phyloP scores from a whole-genome alignment of 2,113 vertebrate species.

The Gopherus evgoodei region DNA sequence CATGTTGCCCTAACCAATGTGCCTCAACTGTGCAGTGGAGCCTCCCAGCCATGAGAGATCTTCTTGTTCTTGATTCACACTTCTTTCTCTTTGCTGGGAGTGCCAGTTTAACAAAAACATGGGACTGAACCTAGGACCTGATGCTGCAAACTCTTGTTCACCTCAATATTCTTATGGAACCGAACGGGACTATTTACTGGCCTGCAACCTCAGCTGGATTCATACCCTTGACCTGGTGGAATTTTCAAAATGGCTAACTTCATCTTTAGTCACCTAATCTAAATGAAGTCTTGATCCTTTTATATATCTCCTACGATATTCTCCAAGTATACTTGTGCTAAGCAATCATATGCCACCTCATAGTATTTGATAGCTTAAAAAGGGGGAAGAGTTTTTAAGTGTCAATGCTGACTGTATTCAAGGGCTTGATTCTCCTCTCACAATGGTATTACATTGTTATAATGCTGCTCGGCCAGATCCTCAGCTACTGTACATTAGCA shows the following conservation, averaged over 20 bases:
- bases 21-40: not conserved
- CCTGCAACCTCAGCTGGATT: not conserved
- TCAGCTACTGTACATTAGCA: no score
- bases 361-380: not conserved
- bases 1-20: not conserved
- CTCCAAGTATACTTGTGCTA: not conserved
- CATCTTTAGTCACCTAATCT: no score
- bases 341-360: not conserved
- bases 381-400: no score
- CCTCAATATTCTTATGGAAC: not conserved
- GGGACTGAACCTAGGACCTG: not conserved
- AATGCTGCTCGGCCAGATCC: no score
- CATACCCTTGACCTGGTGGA: not conserved
- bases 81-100: no score
- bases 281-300: constrained; percentile 33
- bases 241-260: no score
- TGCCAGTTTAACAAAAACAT: no score
- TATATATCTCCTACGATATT: not conserved
- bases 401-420: no score
- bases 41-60: not conserved
- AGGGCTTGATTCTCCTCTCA: no score
- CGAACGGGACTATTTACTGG: not conserved
- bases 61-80: no score
- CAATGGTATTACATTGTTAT: no score
- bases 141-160: not conserved